Conservation (phyloP, 2,888 invertebrate genomes). For the Amiota communis region DNA sequence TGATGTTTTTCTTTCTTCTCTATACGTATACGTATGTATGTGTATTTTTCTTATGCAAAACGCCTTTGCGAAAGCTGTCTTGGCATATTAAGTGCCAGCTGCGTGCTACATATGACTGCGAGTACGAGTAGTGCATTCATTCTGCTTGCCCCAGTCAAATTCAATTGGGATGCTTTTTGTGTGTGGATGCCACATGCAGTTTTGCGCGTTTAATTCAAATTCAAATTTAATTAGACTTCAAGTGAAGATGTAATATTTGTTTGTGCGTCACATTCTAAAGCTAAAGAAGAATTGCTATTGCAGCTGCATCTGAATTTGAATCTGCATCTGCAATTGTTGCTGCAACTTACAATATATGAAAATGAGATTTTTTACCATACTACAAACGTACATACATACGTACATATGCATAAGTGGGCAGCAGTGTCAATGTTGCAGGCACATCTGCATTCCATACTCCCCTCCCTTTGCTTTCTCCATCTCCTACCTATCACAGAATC, state of each 20-base stretch:
- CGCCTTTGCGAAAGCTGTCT: slow-evolving; percentile 29
- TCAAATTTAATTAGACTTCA: slow-evolving; percentile 71
- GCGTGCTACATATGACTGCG: slow-evolving; percentile 2
- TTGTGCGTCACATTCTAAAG: slow-evolving; percentile 51
- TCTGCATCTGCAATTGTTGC: slow-evolving; percentile 5
- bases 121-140: background rate
- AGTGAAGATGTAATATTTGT: slow-evolving; percentile 67
- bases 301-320: slow-evolving; percentile 50
- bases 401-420: slow-evolving; percentile 65
- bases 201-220: slow-evolving; percentile 58
- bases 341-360: slow-evolving; percentile 38
- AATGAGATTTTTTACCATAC: slow-evolving; percentile 26
- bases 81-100: slow-evolving; percentile 24
- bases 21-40: too few species aligned
- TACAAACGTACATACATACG: slow-evolving; percentile 36
- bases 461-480: too few species aligned
- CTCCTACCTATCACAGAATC: too few species aligned
- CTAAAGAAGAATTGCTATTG: slow-evolving; percentile 37
- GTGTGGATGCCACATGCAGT: slow-evolving; percentile 22
- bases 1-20: background rate
- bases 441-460: slow-evolving; percentile 63
- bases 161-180: slow-evolving; percentile 31
- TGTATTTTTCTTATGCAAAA: background rate
- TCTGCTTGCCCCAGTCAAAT: slow-evolving; percentile 19
- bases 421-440: slow-evolving; percentile 39